These are phyloP conservation scores for Phrynocephalus versicolor DNA, from an alignment of 2,113 vertebrate genomes.

Conservation along the genomic window DNA sequence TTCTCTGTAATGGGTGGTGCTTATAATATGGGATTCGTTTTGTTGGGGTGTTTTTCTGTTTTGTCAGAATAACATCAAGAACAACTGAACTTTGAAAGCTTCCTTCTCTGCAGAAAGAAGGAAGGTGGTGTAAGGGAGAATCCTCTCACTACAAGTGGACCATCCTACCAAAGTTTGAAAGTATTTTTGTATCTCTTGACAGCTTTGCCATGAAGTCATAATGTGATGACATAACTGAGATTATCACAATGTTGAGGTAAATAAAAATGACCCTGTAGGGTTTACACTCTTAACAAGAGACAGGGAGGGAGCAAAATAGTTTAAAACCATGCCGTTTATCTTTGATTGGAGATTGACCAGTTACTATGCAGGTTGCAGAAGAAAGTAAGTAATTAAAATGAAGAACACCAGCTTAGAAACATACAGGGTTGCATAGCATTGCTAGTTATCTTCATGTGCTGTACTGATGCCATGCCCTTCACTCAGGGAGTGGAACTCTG, in stretches of 20 bases:
- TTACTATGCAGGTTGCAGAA: slow-evolving; percentile 43
- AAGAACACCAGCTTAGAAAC: not conserved
- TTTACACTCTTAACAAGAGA: slow-evolving; percentile 22
- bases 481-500: not conserved
- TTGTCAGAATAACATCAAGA: not conserved
- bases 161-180: not conserved
- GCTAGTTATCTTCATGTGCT: not conserved
- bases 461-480: not conserved
- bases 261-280: slow-evolving; percentile 10
- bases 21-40: not conserved
- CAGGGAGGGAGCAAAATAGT: slow-evolving; percentile 10
- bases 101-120: not conserved
- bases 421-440: not conserved
- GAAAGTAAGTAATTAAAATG: slow-evolving; percentile 28
- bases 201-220: slow-evolving; percentile 32
- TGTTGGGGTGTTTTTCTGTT: not conserved
- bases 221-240: slow-evolving; percentile 37
- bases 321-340: slow-evolving; percentile 34
- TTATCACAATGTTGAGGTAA: slow-evolving; percentile 30
- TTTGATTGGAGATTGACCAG: slow-evolving; percentile 22
- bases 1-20: not conserved
- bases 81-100: not conserved
- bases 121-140: not conserved
- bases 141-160: not conserved
- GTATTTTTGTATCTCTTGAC: not conserved